These are phyloP conservation scores for Pachypeltis micranthus DNA, from an alignment of 1,140 invertebrate genomes.

Conservation along the genomic window DNA sequence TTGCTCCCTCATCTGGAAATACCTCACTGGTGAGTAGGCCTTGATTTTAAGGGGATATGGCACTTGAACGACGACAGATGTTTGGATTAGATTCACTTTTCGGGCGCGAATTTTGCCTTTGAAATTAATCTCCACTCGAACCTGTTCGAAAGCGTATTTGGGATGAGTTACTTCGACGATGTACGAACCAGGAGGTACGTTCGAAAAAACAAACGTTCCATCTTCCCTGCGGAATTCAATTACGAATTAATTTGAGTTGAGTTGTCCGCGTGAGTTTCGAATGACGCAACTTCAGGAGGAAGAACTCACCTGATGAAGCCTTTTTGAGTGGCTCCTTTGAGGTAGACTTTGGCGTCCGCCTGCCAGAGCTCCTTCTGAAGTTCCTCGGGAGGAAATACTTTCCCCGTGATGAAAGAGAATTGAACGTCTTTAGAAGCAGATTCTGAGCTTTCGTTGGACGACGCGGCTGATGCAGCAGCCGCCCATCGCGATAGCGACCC, in stretches of 20 bases:
- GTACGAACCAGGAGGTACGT: slow-evolving; percentile 88
- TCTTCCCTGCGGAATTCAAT: slow-evolving; percentile 53
- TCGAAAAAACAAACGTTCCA: slow-evolving; percentile 82
- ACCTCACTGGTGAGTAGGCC: slow-evolving; percentile 64
- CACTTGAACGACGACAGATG: slow-evolving; percentile 72
- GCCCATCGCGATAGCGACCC: no score
- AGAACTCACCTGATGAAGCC: slow-evolving; percentile 59
- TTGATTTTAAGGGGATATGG: slow-evolving; percentile 85
- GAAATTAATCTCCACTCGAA: slow-evolving; percentile 86
- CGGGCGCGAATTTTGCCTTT: slow-evolving; percentile 93
- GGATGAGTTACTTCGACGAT: slow-evolving; percentile 86
- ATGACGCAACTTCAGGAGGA: not conserved
- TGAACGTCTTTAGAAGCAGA: slow-evolving; percentile 38
- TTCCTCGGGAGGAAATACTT: slow-evolving; percentile 60
- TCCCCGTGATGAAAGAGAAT: slow-evolving; percentile 38
- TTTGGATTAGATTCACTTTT: slow-evolving; percentile 90
- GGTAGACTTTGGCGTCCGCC: slow-evolving; percentile 60
- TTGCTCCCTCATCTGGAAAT: slow-evolving; percentile 88
- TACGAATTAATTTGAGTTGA: not conserved
- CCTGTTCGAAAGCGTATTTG: slow-evolving; percentile 81
- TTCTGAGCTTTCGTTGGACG: not conserved
- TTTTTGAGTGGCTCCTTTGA: slow-evolving; percentile 76
- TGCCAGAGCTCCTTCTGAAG: slow-evolving; percentile 46
- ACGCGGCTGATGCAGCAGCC: no score
- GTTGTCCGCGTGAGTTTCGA: not conserved